Base-by-base conservation (phyloP, 1,140 invertebrate genomes). In the Pseudomyrmex concolor region DNA sequence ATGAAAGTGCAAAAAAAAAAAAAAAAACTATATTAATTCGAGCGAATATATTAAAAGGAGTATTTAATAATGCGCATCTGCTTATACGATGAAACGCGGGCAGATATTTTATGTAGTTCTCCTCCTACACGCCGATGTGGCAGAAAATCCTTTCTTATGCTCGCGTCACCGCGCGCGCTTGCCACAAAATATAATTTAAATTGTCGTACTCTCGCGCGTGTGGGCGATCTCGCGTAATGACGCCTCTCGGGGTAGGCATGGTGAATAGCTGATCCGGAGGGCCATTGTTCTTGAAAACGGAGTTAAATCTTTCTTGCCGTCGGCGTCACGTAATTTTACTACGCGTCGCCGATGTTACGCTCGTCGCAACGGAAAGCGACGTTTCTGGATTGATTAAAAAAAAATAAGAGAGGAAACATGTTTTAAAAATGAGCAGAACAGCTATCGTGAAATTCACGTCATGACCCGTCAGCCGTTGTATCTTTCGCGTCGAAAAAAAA, bases 141-240 rank as follows among this genome's bases (percentile, higher is more conserved):
- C 9, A 48, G 15, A 54, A 34, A 43, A 87, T 84, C 43, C 55
- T 57, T 34, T 82, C 78, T 74, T 63, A 63, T 57, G 12, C 25
- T 25, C 25, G 2, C 25, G 25, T 25, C 25, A 25, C 2, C 17
- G 22, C 57, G 76, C 57, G 73, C 84, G 84, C 43, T 45, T 76
- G 76, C 50, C 80, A 57, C 57, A 86, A 89, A 89, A 89, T 87
- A 77, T 83, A 89, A 87, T 89, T 89, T 89, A 73, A 77, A 80
- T 82, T 81, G 76, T 80, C 76, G 66, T 80, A 59, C 63, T 86
- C 25, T 55, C 64, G 48, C 54, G 86, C 74, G 45, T 54, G 64
- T 57, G 59, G 78, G 57, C 62, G 67, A 84, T 87, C 71, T 71
- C 76, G 45, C 82, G 82, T 85, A 89, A 90, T 86, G 83, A 90